Evolutionary conservation across 2,113 vertebrate species (phyloP).

Genomic region (Ursus arctos): DNA sequence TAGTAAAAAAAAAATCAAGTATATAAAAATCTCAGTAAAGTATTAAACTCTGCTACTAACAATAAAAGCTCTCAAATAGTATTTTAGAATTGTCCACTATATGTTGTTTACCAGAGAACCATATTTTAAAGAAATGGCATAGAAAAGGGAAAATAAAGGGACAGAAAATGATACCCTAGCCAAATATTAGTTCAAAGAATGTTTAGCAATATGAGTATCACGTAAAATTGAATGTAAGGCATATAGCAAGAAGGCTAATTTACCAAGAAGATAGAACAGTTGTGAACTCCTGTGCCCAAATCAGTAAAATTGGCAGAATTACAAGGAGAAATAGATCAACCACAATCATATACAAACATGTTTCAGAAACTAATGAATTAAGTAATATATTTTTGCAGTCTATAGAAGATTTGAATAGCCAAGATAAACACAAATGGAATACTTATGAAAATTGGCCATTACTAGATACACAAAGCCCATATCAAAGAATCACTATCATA

Average conservation of each 20-base stretch:
- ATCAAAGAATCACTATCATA: neutral
- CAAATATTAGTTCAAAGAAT: neutral
- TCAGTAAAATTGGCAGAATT: neutral
- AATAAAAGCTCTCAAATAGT: neutral
- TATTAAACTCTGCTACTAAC: neutral
- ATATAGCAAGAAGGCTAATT: neutral
- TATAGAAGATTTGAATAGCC: neutral
- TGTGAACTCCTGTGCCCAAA: neutral
- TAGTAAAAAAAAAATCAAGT: neutral
- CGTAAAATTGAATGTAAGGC: conserved; percentile 31
- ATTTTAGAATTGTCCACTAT: neutral
- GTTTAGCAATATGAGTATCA: neutral
- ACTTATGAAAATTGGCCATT: neutral
- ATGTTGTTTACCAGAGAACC: neutral
- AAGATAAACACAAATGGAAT: neutral
- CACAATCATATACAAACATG: neutral
- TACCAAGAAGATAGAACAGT: neutral
- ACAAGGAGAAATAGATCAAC: neutral
- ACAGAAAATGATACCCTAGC: neutral
- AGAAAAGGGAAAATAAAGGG: neutral
- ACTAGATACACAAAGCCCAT: neutral
- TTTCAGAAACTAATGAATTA: conserved; percentile 32
- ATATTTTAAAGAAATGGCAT: neutral
- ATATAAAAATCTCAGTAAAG: neutral
- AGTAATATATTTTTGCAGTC: neutral